Evolutionary conservation across 2,113 vertebrate species (phyloP).

Genomic region (Atractosteus spatula): DNA sequence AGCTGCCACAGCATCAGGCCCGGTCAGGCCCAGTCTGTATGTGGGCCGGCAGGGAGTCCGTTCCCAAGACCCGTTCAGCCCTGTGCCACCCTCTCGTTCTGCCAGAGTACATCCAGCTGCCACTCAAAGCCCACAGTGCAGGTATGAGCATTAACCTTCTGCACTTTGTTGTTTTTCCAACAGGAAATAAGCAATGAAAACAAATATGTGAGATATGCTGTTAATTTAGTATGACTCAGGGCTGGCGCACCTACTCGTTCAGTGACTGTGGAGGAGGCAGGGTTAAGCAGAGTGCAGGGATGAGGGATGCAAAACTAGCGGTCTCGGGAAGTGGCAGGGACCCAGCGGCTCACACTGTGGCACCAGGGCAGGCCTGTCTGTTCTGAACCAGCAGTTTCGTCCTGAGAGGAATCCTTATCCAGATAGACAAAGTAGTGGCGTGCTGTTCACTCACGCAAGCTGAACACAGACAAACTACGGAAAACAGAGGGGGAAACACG

Average conservation of each 20-base stretch:
- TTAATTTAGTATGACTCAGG: constrained; percentile 13
- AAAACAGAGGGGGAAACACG: too few species aligned
- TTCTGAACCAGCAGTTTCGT: too few species aligned
- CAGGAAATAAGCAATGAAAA: constrained; percentile 5
- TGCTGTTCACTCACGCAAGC: too few species aligned
- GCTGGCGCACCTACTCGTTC: background rate
- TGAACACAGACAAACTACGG: too few species aligned
- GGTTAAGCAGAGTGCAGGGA: constrained; percentile 1
- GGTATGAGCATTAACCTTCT: background rate
- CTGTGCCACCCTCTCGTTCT: background rate
- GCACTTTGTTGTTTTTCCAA: background rate
- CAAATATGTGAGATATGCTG: constrained; percentile 2
- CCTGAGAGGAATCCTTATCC: too few species aligned
- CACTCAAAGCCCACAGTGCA: background rate
- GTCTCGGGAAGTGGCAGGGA: background rate
- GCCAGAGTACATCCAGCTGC: background rate
- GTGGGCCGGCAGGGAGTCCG: too few species aligned
- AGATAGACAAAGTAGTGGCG: too few species aligned
- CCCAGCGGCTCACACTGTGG: background rate
- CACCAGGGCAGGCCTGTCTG: too few species aligned
- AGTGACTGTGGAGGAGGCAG: background rate
- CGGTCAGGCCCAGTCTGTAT: too few species aligned
- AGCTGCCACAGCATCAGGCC: too few species aligned
- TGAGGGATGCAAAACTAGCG: background rate
- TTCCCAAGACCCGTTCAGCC: background rate